Evolutionary conservation across 1,140 invertebrate genomes (phyloP), one percentile per base, ranked within the genome.

Genomic region (Brachionus koreanus): DNA sequence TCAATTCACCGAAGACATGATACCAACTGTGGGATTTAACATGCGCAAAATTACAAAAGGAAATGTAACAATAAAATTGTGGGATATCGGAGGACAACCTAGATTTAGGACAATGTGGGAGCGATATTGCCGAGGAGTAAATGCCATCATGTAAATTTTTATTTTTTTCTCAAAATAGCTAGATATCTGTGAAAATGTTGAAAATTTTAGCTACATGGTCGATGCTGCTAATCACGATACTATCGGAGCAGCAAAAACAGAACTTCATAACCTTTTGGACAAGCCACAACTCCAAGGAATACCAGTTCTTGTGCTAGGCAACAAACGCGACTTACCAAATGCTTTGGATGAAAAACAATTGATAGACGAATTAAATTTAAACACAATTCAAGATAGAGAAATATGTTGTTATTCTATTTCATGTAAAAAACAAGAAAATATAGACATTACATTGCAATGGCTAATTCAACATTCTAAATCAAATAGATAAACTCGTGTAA

Each of bases 361-460:
- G 82, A 99, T 99, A 90, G 96, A 98, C 89, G 91, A 94, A 91
- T 98, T 99, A 69, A 82, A 82, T 13, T 67, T 82, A 19, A 57
- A 23, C 83, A 93, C 94, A 35, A 96, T 98, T 89, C 95, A 97
- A 89, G 97, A 99, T 90, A 92, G 98, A 86, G 98, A 99, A 91
- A 99, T 99, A 83, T 99, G 98, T 90, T 99, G 98, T 90, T 99
- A 99, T 90, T 98, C 96, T 85, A 99, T 99, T 91, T 98, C 97
- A 72, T 99, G 98, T 91, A 99, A 99, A 91, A 95, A 99, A 90
- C 98, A 98, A 90, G 95, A 98, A 90, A 99, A 99, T 91, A 99
- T 99, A 91, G 97, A 99, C 88, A 98, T 99, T 85, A 99, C 97
- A 83, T 91, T 99, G 85, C 97, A 99, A 89, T 99, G 97, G 97